Base-by-base conservation (phyloP, 2,888 invertebrate genomes). In the Rhyacophila evoluta region DNA sequence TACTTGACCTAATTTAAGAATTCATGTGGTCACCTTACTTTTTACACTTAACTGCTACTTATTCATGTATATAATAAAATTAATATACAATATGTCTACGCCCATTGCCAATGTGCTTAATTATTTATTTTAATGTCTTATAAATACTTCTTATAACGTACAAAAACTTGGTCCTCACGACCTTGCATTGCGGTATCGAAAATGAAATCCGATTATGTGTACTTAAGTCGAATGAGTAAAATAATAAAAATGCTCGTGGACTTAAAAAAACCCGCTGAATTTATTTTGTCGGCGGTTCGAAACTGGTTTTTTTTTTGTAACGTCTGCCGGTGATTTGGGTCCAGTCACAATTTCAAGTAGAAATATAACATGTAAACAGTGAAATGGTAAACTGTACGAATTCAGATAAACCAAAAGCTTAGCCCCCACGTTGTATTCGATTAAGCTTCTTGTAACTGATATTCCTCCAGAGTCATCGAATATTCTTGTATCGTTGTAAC, bases 101-200 rank as follows among this genome's bases (percentile, higher is more conserved):
- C 15, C 39, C 15, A 15, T 39, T 1, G 39, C 5, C 1, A 39
- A 39, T 39, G 6, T 6, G n/a, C 1, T 1, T 37, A 37, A 11
- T 37, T 39, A 5, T 39, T 39, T 12, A 6, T 39, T 12, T 1
- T 12, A 39, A 39, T 12, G 39, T 15, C 39, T 39, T 39, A n/a
- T n/a, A n/a, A n/a, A n/a, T n/a, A n/a, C n/a, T n/a, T n/a, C n/a
- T n/a, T n/a, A n/a, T n/a, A n/a, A 39, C 3, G 15, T 1, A 12
- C 15, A 55, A 55, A 55, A 15, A 55, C 55, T 19, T 55, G 8
- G 55, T 6, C 55, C 55, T 55, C 12, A 8, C 19, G 25, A 55
- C 55, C 55, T 55, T 55, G 25, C 41, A 25, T 19, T 55, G 55
- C 55, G 8, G 55, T 25, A 55, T 55, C 55, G 55, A 55, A 55